These are phyloP conservation scores for Barypeithes pellucidus DNA, from an alignment of 2,888 invertebrate species.

Conservation along the genomic window DNA sequence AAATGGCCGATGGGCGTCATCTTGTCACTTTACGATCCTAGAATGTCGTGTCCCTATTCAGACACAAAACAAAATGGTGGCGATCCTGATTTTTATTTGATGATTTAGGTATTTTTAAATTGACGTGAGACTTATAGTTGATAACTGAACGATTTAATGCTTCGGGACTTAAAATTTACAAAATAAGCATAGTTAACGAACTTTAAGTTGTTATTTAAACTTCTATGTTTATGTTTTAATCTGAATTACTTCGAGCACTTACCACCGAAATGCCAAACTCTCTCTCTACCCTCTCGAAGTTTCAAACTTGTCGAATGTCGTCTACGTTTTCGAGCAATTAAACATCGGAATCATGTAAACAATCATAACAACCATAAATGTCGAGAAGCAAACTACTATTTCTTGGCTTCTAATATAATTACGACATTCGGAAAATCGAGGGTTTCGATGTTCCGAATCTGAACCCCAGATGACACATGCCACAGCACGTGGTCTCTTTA, in stretches of 20 bases:
- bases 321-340: constrained; percentile 39
- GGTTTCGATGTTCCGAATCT: constrained; percentile 12
- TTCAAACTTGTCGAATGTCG: constrained; percentile 39
- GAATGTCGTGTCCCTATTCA: too few species aligned
- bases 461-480: constrained; percentile 36
- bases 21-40: too few species aligned
- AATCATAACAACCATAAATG: constrained; percentile 45
- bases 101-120: too few species aligned
- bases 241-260: background rate
- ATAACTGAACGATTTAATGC: too few species aligned
- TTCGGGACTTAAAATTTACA: too few species aligned
- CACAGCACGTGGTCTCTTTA: constrained; percentile 17
- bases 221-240: constrained; percentile 1
- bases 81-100: too few species aligned
- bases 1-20: too few species aligned
- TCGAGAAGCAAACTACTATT: constrained; percentile 30
- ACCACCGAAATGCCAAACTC: background rate
- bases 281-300: constrained; percentile 11
- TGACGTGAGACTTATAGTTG: too few species aligned
- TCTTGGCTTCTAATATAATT: constrained; percentile 36
- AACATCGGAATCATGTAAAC: constrained; percentile 39
- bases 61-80: too few species aligned
- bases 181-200: background rate
- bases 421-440: constrained; percentile 27
- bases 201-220: background rate